These are phyloP conservation scores for Oncorhynchus kisutch DNA, from an alignment of 2,113 vertebrate species.

Conservation along the genomic window DNA sequence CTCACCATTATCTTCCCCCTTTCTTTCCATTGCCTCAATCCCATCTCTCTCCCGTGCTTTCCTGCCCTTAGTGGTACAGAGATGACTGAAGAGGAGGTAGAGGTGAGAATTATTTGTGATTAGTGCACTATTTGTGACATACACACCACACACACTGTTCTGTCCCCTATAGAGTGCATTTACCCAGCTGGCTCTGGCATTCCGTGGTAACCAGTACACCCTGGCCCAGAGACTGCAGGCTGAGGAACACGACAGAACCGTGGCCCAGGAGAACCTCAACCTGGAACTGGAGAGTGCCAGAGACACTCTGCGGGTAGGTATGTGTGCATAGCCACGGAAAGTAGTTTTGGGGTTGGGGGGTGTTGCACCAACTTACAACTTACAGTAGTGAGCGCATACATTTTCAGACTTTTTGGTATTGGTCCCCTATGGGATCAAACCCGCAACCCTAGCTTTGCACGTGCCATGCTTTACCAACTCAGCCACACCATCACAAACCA, in stretches of 20 bases:
- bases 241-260: constrained; percentile 61
- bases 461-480: too few species aligned
- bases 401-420: too few species aligned
- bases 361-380: too few species aligned
- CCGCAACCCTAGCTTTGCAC: too few species aligned
- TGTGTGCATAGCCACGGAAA: neutral
- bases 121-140: neutral
- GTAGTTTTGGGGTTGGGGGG: too few species aligned
- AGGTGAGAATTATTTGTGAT: constrained; percentile 55
- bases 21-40: neutral
- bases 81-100: constrained; percentile 73
- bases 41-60: neutral
- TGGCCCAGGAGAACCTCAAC: constrained; percentile 70
- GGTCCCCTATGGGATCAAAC: too few species aligned
- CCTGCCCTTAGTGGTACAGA: constrained; percentile 53
- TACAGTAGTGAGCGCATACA: too few species aligned
- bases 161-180: constrained; percentile 56
- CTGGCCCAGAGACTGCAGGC: constrained; percentile 66
- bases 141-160: too few species aligned
- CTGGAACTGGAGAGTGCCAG: constrained; percentile 62
- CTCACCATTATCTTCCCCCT: neutral
- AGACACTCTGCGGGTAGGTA: constrained; percentile 63
- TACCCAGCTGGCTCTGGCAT: constrained; percentile 69
- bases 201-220: constrained; percentile 71
- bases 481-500: too few species aligned